These are phyloP conservation scores for Rhynchophorus ferrugineus DNA, from an alignment of 1,140 invertebrate genomes.

Conservation along the genomic window DNA sequence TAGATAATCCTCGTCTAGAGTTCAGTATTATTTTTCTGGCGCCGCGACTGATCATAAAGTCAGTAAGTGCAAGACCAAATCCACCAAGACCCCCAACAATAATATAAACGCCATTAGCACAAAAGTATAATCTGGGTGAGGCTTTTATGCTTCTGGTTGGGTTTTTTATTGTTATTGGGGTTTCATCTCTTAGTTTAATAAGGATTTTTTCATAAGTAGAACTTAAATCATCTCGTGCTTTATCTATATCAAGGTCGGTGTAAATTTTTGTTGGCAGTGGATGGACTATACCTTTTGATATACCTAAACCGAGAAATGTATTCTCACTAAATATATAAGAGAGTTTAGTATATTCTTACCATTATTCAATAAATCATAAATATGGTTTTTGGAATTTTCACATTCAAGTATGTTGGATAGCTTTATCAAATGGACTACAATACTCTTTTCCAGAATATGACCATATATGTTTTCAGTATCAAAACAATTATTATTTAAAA, in stretches of 20 bases:
- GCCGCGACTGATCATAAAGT: slow-evolving; percentile 82
- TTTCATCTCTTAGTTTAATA: slow-evolving; percentile 75
- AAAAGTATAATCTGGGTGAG: slow-evolving; percentile 76
- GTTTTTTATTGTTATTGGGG: slow-evolving; percentile 44
- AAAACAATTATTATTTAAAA: too few species aligned
- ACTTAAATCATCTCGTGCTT: slow-evolving; percentile 91
- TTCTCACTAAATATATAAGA: too few species aligned
- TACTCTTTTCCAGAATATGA: too few species aligned
- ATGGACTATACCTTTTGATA: too few species aligned
- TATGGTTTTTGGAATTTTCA: too few species aligned
- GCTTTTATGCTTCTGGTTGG: slow-evolving; percentile 57
- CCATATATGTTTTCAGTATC: too few species aligned
- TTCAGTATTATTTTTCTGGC: slow-evolving; percentile 80
- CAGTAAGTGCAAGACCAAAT: slow-evolving; percentile 86
- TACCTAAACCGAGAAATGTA: too few species aligned
- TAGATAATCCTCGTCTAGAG: slow-evolving; percentile 76
- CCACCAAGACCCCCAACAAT: slow-evolving; percentile 86
- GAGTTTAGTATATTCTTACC: too few species aligned
- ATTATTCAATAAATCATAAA: too few species aligned
- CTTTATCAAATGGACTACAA: too few species aligned
- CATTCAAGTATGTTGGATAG: too few species aligned
- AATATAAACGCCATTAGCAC: slow-evolving; percentile 79
- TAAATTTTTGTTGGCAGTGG: slow-evolving; percentile 79
- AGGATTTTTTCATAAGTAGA: slow-evolving; percentile 96
- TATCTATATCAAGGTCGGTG: slow-evolving; percentile 72